Evolutionary conservation across 2,113 vertebrate genomes (phyloP).

Genomic region (Calypte anna): DNA sequence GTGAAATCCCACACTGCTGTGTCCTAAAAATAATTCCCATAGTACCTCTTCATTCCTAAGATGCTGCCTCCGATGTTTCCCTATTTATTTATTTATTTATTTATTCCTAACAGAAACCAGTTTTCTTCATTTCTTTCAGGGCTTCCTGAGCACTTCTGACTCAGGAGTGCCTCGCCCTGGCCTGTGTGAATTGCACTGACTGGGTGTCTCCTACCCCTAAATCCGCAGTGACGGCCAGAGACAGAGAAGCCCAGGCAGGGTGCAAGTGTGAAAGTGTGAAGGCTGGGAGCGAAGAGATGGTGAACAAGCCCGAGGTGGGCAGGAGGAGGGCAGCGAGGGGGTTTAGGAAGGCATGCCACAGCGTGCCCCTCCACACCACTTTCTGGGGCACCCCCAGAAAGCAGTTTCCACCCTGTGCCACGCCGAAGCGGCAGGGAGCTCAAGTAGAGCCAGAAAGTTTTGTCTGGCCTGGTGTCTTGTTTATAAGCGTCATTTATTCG

Average conservation of each 20-base stretch:
- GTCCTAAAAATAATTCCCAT: neutral
- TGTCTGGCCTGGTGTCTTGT: neutral
- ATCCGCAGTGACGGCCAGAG: fast-evolving
- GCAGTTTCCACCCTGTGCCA: neutral
- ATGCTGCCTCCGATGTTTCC: neutral
- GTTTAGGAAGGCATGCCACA: no score
- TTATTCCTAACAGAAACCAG: neutral
- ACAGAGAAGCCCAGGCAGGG: neutral
- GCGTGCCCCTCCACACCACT: fast-evolving
- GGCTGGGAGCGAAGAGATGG: neutral
- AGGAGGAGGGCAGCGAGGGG: no score
- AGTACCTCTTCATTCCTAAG: neutral
- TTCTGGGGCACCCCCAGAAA: neutral
- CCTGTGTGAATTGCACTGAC: neutral
- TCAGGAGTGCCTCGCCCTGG: neutral
- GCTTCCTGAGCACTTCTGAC: neutral
- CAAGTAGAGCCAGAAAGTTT: fast-evolving
- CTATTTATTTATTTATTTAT: no score
- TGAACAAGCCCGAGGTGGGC: neutral
- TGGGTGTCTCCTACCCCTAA: neutral
- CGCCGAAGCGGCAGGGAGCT: neutral
- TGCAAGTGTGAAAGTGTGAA: neutral
- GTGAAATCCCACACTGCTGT: neutral
- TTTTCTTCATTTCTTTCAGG: neutral
- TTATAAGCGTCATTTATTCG: neutral